Evolutionary conservation across 2,888 invertebrate genomes (phyloP).

Genomic region (Sesia apiformis): DNA sequence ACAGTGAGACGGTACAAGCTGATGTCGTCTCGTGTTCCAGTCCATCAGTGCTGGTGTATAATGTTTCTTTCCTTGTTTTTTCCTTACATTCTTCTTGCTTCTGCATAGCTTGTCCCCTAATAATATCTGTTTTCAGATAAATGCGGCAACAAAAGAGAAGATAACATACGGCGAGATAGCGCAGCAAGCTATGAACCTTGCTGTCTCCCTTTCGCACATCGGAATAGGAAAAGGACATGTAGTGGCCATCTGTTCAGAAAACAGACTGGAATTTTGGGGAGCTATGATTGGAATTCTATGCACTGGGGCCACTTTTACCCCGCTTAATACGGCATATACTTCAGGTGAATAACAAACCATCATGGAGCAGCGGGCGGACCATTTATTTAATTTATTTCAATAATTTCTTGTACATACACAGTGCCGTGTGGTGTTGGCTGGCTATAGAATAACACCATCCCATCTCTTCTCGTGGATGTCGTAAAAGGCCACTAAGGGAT

Average conservation of each 20-base stretch:
- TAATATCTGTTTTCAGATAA: slow-evolving; percentile 37
- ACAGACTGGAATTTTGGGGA: slow-evolving; percentile 38
- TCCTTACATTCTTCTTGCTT: not conserved
- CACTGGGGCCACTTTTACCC: slow-evolving; percentile 36
- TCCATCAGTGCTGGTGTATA: not conserved
- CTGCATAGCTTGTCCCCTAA: slow-evolving; percentile 1
- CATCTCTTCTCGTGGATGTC: too few species aligned
- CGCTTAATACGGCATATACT: slow-evolving; percentile 34
- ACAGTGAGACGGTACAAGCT: not conserved
- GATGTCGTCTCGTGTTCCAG: not conserved
- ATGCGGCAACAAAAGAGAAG: slow-evolving; percentile 35
- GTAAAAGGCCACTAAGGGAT: too few species aligned
- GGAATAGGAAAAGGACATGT: slow-evolving; percentile 49
- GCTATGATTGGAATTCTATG: slow-evolving; percentile 33
- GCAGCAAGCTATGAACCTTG: slow-evolving; percentile 43
- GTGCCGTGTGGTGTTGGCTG: too few species aligned
- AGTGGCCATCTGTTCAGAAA: slow-evolving; percentile 46
- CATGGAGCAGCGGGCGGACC: too few species aligned
- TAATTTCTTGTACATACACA: too few species aligned
- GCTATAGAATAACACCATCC: too few species aligned
- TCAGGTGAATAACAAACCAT: slow-evolving; percentile 21
- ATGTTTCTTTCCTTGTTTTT: slow-evolving; percentile 25
- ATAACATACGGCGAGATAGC: slow-evolving; percentile 32
- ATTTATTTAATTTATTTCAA: too few species aligned
- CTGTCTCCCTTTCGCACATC: slow-evolving; percentile 43